phyloP scores from a whole-genome alignment of 2,888 invertebrate genomes.

The Heliconius aoede region DNA sequence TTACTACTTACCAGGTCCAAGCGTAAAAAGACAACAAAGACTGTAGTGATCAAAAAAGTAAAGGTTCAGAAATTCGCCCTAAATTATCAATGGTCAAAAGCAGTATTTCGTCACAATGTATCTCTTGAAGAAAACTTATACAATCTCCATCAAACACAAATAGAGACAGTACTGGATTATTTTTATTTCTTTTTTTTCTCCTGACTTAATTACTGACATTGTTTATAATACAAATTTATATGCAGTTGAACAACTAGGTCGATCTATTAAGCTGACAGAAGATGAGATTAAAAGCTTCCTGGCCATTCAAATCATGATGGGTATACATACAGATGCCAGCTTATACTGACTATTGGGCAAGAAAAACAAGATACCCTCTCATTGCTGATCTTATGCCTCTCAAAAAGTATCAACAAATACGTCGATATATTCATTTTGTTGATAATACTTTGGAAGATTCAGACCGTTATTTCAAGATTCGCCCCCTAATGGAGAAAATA shows the following conservation, averaged over 20 bases:
- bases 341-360: conserved; percentile 43
- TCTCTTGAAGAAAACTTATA: conserved; percentile 11
- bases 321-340: conserved; percentile 17
- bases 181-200: conserved; percentile 36
- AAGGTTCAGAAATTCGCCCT: conserved; percentile 22
- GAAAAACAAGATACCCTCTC: conserved; percentile 34
- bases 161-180: conserved; percentile 30
- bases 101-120: conserved; percentile 19
- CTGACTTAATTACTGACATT: conserved; percentile 35
- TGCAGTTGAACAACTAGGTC: conserved; percentile 10
- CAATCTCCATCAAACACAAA: conserved; percentile 26
- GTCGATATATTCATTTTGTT: conserved; percentile 18
- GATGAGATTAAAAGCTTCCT: conserved; percentile 35
- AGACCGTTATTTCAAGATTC: conserved; percentile 48
- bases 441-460: conserved; percentile 38
- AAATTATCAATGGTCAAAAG: conserved; percentile 38
- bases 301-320: conserved; percentile 29
- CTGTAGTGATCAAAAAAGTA: conserved; percentile 41
- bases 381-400: conserved; percentile 43
- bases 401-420: conserved; percentile 21
- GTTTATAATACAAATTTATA: conserved; percentile 24
- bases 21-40: conserved; percentile 42
- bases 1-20: conserved; percentile 40
- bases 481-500: conserved; percentile 46
- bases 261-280: conserved; percentile 1